Percentiles rank a stretch among this genome's conserved stretches.
Evolutionary conservation across 1,140 invertebrate genomes (phyloP).

Genomic region (Ceratina calcarata): DNA sequence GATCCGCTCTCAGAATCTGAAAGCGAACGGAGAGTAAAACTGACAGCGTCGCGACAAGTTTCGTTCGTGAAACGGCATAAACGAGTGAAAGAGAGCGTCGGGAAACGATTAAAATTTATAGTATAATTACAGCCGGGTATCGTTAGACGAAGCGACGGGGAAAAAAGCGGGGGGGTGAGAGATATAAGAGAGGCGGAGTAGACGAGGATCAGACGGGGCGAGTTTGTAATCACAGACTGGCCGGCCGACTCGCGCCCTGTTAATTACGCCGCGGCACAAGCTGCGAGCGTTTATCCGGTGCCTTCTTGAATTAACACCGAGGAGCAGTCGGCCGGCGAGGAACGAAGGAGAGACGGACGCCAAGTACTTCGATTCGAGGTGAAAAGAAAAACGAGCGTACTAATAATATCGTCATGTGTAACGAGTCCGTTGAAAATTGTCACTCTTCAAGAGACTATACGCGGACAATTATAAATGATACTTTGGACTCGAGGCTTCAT

Average conservation of each 20-base stretch:
- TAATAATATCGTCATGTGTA: too few relatives aligned
- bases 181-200: not conserved
- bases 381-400: not conserved
- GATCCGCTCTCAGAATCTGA: not conserved
- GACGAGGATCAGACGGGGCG: constrained; percentile 24
- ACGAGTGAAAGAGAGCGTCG: not conserved
- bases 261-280: constrained; percentile 45
- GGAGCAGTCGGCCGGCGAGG: not conserved
- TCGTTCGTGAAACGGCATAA: constrained; percentile 28
- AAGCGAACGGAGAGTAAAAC: not conserved
- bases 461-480: too few relatives aligned
- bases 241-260: constrained; percentile 48
- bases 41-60: not conserved
- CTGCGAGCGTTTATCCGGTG: constrained; percentile 30
- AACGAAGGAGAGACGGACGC: not conserved
- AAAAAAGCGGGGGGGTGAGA: not conserved
- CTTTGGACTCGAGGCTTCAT: too few relatives aligned
- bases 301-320: constrained; percentile 55
- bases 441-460: too few relatives aligned
- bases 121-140: constrained; percentile 58
- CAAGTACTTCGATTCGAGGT: not conserved
- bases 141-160: constrained; percentile 33
- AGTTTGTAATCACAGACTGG: constrained; percentile 28
- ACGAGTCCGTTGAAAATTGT: too few relatives aligned
- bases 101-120: constrained; percentile 59